Evolutionary conservation across 2,888 invertebrate species (phyloP).

Genomic region (Timandra comae): DNA sequence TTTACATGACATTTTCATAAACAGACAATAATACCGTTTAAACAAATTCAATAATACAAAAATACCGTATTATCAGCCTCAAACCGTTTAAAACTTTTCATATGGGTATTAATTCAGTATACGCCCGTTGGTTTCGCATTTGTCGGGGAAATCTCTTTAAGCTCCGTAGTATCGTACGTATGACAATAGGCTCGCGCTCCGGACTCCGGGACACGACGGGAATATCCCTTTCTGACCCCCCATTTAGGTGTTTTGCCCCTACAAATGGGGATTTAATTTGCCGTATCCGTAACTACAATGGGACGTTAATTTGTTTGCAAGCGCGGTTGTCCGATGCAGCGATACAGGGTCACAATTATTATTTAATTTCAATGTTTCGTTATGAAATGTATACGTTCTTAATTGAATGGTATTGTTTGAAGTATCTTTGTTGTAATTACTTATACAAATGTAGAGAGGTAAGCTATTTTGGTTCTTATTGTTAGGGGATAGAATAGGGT

Average conservation of each 20-base stretch:
- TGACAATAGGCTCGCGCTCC: slow-evolving; percentile 56
- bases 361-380: no score
- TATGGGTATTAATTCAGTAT: slow-evolving; percentile 65
- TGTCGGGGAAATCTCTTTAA: slow-evolving; percentile 51
- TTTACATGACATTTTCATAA: no score
- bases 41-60: no score
- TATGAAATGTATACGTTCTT: no score
- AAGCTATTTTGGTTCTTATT: no score
- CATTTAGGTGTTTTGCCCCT: slow-evolving; percentile 46
- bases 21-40: no score
- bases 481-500: no score
- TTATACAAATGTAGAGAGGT: no score
- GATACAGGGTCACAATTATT: slow-evolving; percentile 2
- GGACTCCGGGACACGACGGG: slow-evolving; percentile 52
- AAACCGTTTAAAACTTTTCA: not conserved
- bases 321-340: slow-evolving; percentile 35
- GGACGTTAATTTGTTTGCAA: slow-evolving; percentile 47
- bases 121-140: slow-evolving; percentile 42
- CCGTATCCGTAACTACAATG: slow-evolving; percentile 63
- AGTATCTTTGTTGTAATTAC: no score
- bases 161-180: slow-evolving; percentile 45
- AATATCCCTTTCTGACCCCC: slow-evolving; percentile 10
- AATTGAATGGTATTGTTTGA: no score
- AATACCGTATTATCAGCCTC: no score
- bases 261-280: slow-evolving; percentile 69